These are phyloP conservation scores for Crotalus helleri DNA, from an alignment of 2,113 vertebrate genomes.

Conservation along the genomic window DNA sequence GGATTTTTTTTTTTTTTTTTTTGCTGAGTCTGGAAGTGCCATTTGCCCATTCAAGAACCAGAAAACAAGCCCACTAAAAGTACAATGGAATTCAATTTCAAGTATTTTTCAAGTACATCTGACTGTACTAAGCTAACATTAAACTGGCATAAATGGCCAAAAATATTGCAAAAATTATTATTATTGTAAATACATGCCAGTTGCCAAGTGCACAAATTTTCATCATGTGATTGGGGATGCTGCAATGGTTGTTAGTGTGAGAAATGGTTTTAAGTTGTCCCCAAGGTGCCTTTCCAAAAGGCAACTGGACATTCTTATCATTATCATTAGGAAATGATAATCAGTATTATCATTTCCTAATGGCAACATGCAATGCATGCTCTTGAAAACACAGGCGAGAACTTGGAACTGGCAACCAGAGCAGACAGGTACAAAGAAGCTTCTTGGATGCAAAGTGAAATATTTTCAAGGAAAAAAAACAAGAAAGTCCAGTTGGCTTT, in stretches of 20 bases:
- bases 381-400: not conserved
- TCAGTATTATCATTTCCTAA: not conserved
- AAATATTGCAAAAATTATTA: not conserved
- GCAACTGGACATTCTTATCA: not conserved
- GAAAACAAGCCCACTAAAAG: not conserved
- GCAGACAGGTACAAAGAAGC: not conserved
- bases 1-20: not conserved
- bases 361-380: not conserved
- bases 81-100: not conserved
- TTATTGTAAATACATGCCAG: not conserved
- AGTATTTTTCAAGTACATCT: not conserved
- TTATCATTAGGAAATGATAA: not conserved
- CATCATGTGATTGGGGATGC: not conserved
- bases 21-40: not conserved
- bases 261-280: not conserved
- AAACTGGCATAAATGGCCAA: not conserved
- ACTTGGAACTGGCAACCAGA: not conserved
- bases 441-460: not conserved
- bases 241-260: not conserved
- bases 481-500: not conserved
- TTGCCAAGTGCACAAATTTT: not conserved
- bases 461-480: not conserved
- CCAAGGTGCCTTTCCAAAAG: not conserved
- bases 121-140: not conserved
- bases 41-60: accelerated